A percentile compares a stretch with the other conserved stretches of the same genome.
Evolutionary conservation across 2,797 vertebrate species (phyloP).

Genomic region (Falco biarmicus): DNA sequence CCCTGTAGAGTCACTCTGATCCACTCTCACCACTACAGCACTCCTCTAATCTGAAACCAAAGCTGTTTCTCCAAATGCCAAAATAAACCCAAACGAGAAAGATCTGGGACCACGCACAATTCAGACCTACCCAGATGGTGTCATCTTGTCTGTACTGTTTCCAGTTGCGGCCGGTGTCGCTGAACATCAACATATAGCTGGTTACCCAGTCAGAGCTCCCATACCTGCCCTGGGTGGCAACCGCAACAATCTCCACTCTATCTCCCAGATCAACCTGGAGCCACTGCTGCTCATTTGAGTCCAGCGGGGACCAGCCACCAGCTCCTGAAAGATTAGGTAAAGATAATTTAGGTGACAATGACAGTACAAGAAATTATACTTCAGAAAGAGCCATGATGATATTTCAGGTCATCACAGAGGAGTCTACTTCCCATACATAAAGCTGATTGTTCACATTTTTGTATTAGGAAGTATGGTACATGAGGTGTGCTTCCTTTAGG

Average conservation of each 20-base stretch:
- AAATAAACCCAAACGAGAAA: background rate
- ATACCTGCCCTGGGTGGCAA: conserved; percentile 90
- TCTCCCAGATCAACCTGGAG: conserved; percentile 90
- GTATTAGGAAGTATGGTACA: background rate
- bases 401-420: background rate
- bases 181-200: conserved; percentile 89
- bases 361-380: background rate
- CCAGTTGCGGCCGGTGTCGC: conserved; percentile 93
- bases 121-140: conserved; percentile 85
- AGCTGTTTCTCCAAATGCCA: background rate
- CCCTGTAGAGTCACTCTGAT: background rate
- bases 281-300: conserved; percentile 87
- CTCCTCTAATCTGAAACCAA: background rate
- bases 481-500: background rate
- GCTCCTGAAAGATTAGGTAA: conserved; percentile 80
- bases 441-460: background rate
- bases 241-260: conserved; percentile 85
- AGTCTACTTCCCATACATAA: background rate
- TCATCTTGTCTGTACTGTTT: conserved; percentile 90
- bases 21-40: background rate
- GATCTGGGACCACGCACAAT: background rate
- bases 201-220: conserved; percentile 94
- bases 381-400: background rate
- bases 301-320: conserved; percentile 90
- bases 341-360: background rate